A percentile compares a stretch with the other conserved stretches of the same genome.
phyloP scores from a whole-genome alignment of 2,888 invertebrate species.

The Rapana venosa region DNA sequence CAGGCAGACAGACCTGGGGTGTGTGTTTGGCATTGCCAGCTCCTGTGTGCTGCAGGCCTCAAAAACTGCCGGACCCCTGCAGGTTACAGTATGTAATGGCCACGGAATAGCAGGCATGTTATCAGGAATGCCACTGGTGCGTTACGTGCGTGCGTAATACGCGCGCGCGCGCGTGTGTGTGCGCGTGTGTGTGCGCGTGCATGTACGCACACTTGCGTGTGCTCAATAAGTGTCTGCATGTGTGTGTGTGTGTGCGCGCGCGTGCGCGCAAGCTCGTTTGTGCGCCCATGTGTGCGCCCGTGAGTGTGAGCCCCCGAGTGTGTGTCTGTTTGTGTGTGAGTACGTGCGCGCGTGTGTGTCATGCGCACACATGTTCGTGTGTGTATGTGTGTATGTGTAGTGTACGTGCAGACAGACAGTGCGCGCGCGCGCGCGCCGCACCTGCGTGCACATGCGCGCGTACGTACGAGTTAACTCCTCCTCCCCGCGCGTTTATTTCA shows the following conservation, averaged over 20 bases:
- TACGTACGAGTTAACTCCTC: background rate
- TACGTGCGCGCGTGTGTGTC: slow-evolving; percentile 3
- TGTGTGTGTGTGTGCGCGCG: background rate
- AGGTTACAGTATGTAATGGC: no score
- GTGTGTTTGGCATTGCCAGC: background rate
- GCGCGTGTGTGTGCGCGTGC: no score
- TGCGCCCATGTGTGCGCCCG: background rate
- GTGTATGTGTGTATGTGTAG: background rate
- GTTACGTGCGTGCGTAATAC: no score
- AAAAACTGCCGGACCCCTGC: no score
- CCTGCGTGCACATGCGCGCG: no score
- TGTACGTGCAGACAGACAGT: background rate
- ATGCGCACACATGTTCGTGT: background rate
- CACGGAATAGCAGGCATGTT: no score
- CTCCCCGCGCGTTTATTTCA: background rate
- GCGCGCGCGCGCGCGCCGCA: background rate
- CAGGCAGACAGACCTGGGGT: background rate
- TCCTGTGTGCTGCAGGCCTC: no score
- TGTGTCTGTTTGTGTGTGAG: background rate
- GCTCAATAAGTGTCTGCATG: background rate
- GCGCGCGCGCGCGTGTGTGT: no score
- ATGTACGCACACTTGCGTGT: no score
- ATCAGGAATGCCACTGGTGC: no score
- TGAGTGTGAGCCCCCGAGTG: background rate
- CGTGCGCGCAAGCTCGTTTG: background rate